Percentiles rank a stretch among this genome's conserved stretches.
These are phyloP conservation scores for Lordiphosa stackelbergi DNA, from an alignment of 1,140 invertebrate species.

Conservation along the genomic window DNA sequence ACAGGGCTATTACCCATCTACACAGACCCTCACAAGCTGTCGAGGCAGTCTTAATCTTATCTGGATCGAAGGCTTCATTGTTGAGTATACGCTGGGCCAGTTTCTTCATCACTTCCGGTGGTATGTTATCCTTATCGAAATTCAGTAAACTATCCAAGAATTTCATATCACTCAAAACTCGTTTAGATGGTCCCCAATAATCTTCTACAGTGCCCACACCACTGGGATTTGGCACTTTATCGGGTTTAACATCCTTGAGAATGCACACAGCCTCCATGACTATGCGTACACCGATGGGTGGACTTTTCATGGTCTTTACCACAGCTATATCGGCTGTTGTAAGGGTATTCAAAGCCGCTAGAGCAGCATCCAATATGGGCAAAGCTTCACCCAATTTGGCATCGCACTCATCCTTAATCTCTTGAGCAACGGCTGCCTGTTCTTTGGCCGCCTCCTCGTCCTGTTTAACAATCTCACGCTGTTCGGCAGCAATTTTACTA, in stretches of 20 bases:
- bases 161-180: conserved; percentile 92
- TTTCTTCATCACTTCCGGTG: conserved; percentile 87
- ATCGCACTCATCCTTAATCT: conserved; percentile 97
- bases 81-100: conserved; percentile 88
- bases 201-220: conserved; percentile 90
- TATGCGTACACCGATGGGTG: conserved; percentile 93
- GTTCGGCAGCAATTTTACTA: conserved; percentile 82
- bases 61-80: conserved; percentile 94
- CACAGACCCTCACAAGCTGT: conserved; percentile 90
- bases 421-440: conserved; percentile 87
- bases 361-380: conserved; percentile 93
- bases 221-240: conserved; percentile 81
- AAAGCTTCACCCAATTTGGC: conserved; percentile 94
- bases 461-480: conserved; percentile 75
- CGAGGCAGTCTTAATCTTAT: conserved; percentile 89
- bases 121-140: conserved; percentile 96
- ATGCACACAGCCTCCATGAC: conserved; percentile 98
- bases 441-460: conserved; percentile 85
- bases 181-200: conserved; percentile 95
- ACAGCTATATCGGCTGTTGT: conserved; percentile 95
- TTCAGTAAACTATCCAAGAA: conserved; percentile 90
- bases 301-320: conserved; percentile 98
- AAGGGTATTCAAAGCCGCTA: conserved; percentile 93
- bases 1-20: conserved; percentile 94
- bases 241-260: conserved; percentile 83